phyloP scores from a whole-genome alignment of 92 coral and sea anemone genomes.

The Ricordea florida region DNA sequence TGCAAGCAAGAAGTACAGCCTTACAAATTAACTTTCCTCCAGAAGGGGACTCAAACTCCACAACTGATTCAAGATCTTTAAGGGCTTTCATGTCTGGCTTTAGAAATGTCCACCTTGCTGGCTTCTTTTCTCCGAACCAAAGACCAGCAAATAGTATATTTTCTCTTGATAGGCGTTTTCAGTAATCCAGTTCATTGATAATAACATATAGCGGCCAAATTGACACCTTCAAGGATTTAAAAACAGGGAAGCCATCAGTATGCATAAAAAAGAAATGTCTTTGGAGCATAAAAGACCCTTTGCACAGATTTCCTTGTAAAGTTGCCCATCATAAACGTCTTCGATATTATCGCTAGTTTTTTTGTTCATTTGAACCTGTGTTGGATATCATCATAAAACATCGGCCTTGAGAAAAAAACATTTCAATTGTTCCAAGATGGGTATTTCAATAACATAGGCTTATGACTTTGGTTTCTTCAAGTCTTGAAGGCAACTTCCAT shows the following conservation, averaged over 20 bases:
- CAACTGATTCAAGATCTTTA: conserved; percentile 57
- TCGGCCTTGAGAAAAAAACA: too few species aligned
- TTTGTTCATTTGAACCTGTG: neutral
- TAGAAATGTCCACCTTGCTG: conserved; percentile 66
- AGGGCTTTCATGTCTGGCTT: conserved; percentile 40
- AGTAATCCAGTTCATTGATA: conserved; percentile 60
- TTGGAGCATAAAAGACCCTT: conserved; percentile 30
- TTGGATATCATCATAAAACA: too few species aligned
- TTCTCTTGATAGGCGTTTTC: conserved; percentile 58
- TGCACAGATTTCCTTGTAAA: conserved; percentile 30
- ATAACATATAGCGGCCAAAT: conserved; percentile 70
- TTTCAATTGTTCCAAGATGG: neutral
- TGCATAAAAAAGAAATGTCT: conserved; percentile 57
- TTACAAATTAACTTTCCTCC: conserved; percentile 55
- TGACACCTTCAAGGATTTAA: conserved; percentile 74
- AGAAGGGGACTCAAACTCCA: conserved; percentile 33
- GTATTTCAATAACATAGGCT: conserved; percentile 20
- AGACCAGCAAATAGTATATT: conserved; percentile 75
- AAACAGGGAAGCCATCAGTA: conserved; percentile 77
- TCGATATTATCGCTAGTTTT: too few species aligned
- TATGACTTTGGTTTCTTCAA: too few species aligned
- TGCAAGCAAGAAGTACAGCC: conserved; percentile 34
- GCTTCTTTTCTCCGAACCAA: conserved; percentile 76
- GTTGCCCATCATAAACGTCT: conserved; percentile 47
- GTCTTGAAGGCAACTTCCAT: too few species aligned